These are phyloP conservation scores for Hippoglossus stenolepis DNA, from an alignment of 2,113 vertebrate genomes.

Conservation along the genomic window DNA sequence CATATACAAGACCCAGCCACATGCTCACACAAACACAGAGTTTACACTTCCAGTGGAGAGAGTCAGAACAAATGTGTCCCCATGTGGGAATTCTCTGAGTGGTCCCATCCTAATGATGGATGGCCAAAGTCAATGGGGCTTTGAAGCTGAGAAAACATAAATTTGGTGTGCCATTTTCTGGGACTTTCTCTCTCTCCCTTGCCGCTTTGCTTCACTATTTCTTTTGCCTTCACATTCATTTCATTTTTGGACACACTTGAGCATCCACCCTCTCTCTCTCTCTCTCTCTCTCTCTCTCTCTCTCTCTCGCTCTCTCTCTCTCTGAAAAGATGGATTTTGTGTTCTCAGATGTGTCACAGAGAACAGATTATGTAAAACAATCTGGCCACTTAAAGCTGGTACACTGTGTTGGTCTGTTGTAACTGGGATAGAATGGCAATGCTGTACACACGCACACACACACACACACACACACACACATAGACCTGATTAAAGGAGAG, in stretches of 20 bases:
- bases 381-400: slow-evolving; percentile 4
- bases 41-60: slow-evolving; percentile 52
- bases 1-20: not conserved
- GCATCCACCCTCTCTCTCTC: slow-evolving; percentile 25
- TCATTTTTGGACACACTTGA: slow-evolving; percentile 5
- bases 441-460: not conserved
- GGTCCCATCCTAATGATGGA: slow-evolving; percentile 63
- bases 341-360: slow-evolving; percentile 23
- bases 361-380: slow-evolving; percentile 34
- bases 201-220: not conserved
- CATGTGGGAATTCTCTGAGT: slow-evolving; percentile 62
- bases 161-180: slow-evolving; percentile 41
- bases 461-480: slow-evolving; percentile 15
- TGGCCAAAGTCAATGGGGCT: slow-evolving; percentile 44
- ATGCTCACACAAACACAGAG: slow-evolving; percentile 28
- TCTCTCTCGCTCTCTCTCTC: not conserved
- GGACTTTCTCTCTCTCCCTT: slow-evolving; percentile 7
- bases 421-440: not conserved
- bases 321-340: slow-evolving; percentile 37
- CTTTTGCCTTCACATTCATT: too few relatives aligned
- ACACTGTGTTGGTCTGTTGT: not conserved
- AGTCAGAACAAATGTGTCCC: slow-evolving; percentile 56
- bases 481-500: slow-evolving; percentile 54
- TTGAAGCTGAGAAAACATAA: slow-evolving; percentile 60
- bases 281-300: slow-evolving; percentile 11